Evolutionary conservation across 2,888 invertebrate species (phyloP).

Genomic region (Pediacus dermestoides): DNA sequence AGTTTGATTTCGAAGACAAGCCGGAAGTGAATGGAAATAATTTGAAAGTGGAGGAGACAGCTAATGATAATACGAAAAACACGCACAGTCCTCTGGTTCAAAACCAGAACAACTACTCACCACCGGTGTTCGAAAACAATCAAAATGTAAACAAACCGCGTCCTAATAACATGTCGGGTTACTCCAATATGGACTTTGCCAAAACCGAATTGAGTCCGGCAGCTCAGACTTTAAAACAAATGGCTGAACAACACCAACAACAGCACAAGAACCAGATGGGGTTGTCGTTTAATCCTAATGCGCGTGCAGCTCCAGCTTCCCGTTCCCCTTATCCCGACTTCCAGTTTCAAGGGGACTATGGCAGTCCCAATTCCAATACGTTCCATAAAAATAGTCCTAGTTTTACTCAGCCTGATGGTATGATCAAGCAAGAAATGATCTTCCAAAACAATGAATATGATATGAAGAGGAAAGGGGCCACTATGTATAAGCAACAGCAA

Average conservation of each 20-base stretch:
- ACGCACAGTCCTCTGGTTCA: constrained; percentile 41
- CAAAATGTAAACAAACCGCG: constrained; percentile 7
- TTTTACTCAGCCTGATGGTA: constrained; percentile 51
- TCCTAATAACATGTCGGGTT: constrained; percentile 21
- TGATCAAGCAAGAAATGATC: constrained; percentile 56
- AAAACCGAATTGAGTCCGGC: constrained; percentile 78
- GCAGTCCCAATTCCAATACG: constrained; percentile 50
- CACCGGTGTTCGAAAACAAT: constrained; percentile 43
- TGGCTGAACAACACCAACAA: constrained; percentile 97
- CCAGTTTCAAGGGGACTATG: constrained; percentile 55
- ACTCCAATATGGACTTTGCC: constrained; percentile 47
- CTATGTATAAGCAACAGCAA: constrained; percentile 57
- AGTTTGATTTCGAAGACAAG: constrained; percentile 70
- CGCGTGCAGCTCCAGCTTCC: constrained; percentile 45
- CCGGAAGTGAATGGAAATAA: constrained; percentile 38
- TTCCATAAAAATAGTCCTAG: constrained; percentile 47
- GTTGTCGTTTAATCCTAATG: constrained; percentile 53
- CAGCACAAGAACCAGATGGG: constrained; percentile 75
- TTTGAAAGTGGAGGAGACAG: constrained; percentile 43
- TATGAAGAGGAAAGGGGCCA: constrained; percentile 49
- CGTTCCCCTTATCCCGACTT: constrained; percentile 62
- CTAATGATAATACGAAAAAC: constrained; percentile 29
- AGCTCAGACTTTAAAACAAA: constrained; percentile 91
- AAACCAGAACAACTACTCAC: constrained; percentile 42
- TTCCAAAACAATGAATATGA: constrained; percentile 47